These are phyloP conservation scores for Leiothrix lutea DNA, from an alignment of 2,113 vertebrate species.

Conservation along the genomic window DNA sequence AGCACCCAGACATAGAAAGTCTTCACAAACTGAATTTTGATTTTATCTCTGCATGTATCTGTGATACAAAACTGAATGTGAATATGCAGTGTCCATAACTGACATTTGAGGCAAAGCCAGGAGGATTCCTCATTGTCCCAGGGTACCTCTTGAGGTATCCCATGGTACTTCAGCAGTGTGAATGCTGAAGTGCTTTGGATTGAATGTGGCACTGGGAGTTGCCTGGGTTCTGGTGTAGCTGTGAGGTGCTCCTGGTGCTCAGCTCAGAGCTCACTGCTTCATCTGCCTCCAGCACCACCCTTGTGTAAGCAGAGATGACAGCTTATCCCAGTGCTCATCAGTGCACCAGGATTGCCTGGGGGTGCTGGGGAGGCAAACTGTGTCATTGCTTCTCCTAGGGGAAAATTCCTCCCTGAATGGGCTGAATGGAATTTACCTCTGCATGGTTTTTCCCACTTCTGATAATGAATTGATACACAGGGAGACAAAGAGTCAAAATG, in stretches of 20 bases:
- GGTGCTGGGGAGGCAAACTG: background rate
- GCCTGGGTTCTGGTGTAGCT: background rate
- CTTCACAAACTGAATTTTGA: background rate
- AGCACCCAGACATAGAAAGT: rapidly evolving
- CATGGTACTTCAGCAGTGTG: background rate
- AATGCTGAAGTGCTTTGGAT: rapidly evolving
- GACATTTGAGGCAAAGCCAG: background rate
- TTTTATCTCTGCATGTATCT: background rate
- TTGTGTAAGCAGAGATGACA: background rate
- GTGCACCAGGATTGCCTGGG: background rate
- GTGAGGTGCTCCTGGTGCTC: background rate
- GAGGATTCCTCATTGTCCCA: background rate
- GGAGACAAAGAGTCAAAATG: background rate
- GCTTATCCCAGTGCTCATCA: background rate
- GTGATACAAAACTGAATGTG: background rate
- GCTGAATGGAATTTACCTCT: background rate
- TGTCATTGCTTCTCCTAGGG: background rate
- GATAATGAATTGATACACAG: background rate
- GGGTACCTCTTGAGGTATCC: background rate
- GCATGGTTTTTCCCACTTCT: background rate
- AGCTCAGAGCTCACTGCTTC: background rate
- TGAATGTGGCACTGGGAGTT: background rate
- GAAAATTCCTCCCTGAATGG: background rate
- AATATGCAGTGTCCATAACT: background rate
- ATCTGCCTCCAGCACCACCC: background rate